These are phyloP conservation scores for Zeugodacus cucurbitae DNA, from an alignment of 1,140 invertebrate species.

Conservation along the genomic window DNA sequence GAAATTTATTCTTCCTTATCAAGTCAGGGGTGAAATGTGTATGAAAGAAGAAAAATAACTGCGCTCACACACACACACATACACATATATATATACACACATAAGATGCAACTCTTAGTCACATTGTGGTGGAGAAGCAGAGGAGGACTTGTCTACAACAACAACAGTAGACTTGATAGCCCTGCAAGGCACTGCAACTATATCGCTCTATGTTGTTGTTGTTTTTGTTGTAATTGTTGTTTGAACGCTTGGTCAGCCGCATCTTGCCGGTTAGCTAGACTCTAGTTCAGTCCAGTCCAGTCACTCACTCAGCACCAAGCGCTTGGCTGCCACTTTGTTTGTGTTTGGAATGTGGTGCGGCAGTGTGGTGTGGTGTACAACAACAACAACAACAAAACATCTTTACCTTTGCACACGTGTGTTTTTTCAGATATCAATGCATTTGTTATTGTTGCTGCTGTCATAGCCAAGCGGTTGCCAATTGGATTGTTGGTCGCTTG, in stretches of 20 bases:
- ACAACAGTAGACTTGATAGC: background rate
- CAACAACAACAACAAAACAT: background rate
- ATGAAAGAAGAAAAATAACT: background rate
- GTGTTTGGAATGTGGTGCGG: background rate
- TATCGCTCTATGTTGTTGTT: background rate
- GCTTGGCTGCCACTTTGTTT: conserved; percentile 12
- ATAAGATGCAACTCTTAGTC: background rate
- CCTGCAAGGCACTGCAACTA: background rate
- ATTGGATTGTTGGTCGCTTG: background rate
- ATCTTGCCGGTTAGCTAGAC: background rate
- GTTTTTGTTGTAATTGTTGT: background rate
- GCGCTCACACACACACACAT: background rate
- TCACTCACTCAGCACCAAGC: background rate
- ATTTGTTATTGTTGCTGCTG: background rate
- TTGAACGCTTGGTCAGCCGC: background rate
- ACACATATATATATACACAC: background rate
- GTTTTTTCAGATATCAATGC: background rate
- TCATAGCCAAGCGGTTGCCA: background rate
- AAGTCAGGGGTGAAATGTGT: background rate
- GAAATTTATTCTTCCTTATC: conserved; percentile 19
- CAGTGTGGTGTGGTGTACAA: too few relatives aligned
- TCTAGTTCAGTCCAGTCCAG: background rate
- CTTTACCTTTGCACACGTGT: background rate
- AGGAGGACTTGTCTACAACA: background rate
- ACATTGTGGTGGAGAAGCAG: background rate